Evolutionary conservation across 1,140 invertebrate species (phyloP).

Genomic region (Leptopilina clavipes): DNA sequence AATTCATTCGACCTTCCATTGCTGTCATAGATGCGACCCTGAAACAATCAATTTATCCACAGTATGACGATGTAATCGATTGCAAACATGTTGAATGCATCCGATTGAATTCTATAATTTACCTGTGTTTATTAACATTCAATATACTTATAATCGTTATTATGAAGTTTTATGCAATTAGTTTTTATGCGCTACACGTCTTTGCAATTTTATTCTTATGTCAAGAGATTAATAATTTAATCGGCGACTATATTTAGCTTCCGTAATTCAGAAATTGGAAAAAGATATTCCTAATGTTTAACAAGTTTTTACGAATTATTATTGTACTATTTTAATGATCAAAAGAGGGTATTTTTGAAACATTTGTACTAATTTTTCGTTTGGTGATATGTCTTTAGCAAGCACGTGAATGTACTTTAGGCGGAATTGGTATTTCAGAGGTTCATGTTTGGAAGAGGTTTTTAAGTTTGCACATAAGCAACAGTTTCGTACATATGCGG

Average conservation of each 20-base stretch:
- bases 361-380: no score
- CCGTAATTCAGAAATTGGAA: not conserved
- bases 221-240: not conserved
- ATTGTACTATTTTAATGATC: no score
- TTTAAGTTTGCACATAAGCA: slow-evolving; percentile 27
- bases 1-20: not conserved
- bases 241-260: not conserved
- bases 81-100: not conserved
- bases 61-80: slow-evolving; percentile 34
- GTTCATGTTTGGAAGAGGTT: slow-evolving; percentile 37
- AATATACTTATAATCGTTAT: not conserved
- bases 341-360: no score
- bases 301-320: no score
- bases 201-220: slow-evolving; percentile 7
- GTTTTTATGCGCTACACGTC: not conserved
- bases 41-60: slow-evolving; percentile 29
- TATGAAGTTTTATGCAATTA: not conserved
- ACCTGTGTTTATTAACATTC: slow-evolving; percentile 4
- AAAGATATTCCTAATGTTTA: not conserved
- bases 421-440: slow-evolving; percentile 1
- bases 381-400: no score
- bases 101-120: slow-evolving; percentile 14
- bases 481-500: slow-evolving; percentile 22
- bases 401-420: not conserved
- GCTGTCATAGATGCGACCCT: slow-evolving; percentile 20